Percentiles rank a stretch among this genome's conserved stretches.
These are phyloP conservation scores for Budorcas taxicolor DNA, from an alignment of 2,113 vertebrate genomes.

Conservation along the genomic window DNA sequence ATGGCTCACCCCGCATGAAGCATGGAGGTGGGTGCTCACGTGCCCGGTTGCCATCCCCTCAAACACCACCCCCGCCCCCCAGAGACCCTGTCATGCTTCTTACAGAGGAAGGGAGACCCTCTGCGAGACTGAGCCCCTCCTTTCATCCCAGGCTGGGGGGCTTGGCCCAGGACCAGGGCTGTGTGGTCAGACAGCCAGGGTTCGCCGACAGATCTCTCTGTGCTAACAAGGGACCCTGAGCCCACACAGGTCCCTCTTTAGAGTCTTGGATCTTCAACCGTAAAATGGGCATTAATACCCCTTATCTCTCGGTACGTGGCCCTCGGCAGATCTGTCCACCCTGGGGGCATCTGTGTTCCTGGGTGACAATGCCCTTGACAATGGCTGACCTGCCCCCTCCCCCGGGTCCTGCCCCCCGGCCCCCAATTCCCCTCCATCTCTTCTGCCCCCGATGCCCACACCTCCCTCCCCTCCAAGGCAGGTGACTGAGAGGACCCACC, in stretches of 20 bases:
- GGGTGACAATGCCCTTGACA: background rate
- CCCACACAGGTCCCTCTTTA: background rate
- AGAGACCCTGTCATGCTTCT: background rate
- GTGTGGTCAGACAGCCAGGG: background rate
- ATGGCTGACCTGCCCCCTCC: accelerated
- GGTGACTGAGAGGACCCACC: background rate
- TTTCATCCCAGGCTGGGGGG: background rate
- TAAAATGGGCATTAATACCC: background rate
- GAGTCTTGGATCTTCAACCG: background rate
- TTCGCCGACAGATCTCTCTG: accelerated
- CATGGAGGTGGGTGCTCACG: accelerated
- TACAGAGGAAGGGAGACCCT: background rate
- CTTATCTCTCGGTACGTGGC: accelerated
- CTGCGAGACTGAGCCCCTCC: background rate
- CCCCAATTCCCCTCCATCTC: accelerated
- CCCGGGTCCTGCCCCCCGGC: accelerated
- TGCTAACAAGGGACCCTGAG: background rate
- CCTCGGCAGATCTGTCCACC: accelerated
- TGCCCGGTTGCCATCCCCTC: accelerated
- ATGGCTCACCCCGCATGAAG: accelerated
- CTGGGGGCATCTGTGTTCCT: background rate
- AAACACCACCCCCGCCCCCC: no score
- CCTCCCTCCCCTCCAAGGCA: accelerated
- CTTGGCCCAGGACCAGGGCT: no score
- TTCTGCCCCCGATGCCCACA: background rate